Conservation (phyloP, 2,797 vertebrate species). For the Gila robusta region DNA sequence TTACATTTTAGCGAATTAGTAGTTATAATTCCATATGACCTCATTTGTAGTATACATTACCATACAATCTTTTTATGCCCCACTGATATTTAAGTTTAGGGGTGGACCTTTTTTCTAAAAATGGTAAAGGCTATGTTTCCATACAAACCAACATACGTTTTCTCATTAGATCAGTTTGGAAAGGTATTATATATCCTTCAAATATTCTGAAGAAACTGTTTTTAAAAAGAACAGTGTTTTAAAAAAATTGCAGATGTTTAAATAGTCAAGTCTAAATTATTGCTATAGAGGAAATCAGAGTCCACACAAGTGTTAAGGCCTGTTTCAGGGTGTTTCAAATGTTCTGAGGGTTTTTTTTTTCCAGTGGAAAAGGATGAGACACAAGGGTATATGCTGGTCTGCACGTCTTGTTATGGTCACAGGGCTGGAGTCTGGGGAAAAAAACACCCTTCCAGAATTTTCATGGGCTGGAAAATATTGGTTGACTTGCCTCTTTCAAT, state of each 20-base stretch:
- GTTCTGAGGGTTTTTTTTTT: neutral
- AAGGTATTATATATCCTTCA: neutral
- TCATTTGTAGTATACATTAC: neutral
- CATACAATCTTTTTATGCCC: neutral
- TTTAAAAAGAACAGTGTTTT: too few species aligned
- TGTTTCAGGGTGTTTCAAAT: constrained; percentile 6
- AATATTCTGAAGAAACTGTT: too few species aligned
- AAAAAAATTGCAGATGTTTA: too few species aligned
- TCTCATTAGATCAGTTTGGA: neutral
- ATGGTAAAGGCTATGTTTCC: too few species aligned
- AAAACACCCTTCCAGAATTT: neutral
- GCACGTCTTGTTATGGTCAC: constrained; percentile 9
- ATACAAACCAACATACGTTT: too few species aligned
- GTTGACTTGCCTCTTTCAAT: constrained; percentile 13
- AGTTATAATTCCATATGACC: neutral
- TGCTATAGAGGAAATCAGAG: neutral
- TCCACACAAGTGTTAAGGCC: neutral
- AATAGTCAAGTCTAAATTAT: neutral
- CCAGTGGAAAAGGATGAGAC: constrained; percentile 35
- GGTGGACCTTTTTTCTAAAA: too few species aligned
- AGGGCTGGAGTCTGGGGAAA: neutral
- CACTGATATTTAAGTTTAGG: too few species aligned
- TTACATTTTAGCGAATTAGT: neutral
- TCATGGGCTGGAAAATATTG: constrained; percentile 11
- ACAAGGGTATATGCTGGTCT: constrained; percentile 1